Evolutionary conservation across 2,797 vertebrate species (phyloP), one percentile per base, ranked within the genome.

Genomic region (Esox masquinongy): DNA sequence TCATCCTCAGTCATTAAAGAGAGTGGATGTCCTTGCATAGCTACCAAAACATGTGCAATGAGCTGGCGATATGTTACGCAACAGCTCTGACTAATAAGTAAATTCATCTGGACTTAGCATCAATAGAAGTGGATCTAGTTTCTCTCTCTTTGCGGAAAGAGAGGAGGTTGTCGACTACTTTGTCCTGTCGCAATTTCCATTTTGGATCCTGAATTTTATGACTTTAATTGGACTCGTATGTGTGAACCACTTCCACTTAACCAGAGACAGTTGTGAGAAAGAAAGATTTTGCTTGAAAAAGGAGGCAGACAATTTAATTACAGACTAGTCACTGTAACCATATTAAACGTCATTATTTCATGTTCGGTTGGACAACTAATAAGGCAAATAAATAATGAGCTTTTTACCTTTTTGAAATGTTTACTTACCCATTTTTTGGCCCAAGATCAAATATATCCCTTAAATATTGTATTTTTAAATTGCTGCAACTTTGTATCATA

Each of bases 11-110:
- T 31, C 61, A 31, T 64, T 64, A 64, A 24, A 64, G 24, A 16
- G 26, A 31, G 61, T 29, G 61, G 61, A 64, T 64, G 24, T 64
- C 61, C 22, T 64, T 31, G 61, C 61, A 64, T 64, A 64, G 61
- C 61, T 29, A 64, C 61, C 29, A 64, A 64, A 64, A 64, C 61
- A 64, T 64, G 26, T 64, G 61, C 3, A n/a, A 56, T 2, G n/a
- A n/a, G 16, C 53, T 56, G 15, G 12, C 61, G 12, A 64, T 64
- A 26, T 6, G 11, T 64, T 64, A 64, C 61, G 26, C 15, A 31
- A 64, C 39, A 43, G 14, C 14, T 29, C 61, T 5, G 12, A 31
- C 61, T 64, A 64, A 64, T 64, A 64, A 31, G 24, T 64, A 4
- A 29, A 15, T 31, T 64, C 14, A 64, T 64, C 61, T 64, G 61